phyloP scores from a whole-genome alignment of 2,797 vertebrate genomes.

The Emys orbicularis region DNA sequence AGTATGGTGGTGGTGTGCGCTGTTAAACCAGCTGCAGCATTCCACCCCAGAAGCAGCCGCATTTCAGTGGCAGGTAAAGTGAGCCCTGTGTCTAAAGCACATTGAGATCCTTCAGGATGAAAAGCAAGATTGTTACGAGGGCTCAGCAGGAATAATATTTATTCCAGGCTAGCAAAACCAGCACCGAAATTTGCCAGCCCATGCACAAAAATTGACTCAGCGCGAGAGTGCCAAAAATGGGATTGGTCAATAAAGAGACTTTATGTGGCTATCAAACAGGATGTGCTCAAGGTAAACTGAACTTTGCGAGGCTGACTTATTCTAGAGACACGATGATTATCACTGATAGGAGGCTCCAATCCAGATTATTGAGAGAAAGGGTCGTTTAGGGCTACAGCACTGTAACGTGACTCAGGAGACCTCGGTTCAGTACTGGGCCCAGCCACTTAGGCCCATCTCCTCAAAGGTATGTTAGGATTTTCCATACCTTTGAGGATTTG shows the following conservation, averaged over 20 bases:
- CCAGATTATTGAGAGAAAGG: neutral
- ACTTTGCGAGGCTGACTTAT: neutral
- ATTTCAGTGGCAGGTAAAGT: neutral
- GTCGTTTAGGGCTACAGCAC: too few relatives aligned
- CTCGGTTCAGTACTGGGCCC: too few relatives aligned
- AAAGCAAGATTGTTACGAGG: neutral
- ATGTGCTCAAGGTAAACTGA: neutral
- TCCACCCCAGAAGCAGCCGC: neutral
- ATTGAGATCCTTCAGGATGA: neutral
- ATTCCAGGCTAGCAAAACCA: neutral
- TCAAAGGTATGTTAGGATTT: neutral
- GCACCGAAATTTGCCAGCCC: neutral
- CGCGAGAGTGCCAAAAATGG: neutral
- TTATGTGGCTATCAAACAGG: neutral
- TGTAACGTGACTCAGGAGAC: neutral
- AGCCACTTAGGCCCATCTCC: neutral
- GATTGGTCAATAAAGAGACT: neutral
- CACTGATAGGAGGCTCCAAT: neutral
- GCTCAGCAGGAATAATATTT: neutral
- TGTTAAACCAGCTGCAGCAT: neutral
- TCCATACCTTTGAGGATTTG: neutral
- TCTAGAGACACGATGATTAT: neutral
- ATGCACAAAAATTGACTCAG: neutral
- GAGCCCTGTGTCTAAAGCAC: neutral
- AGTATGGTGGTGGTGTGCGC: neutral